A percentile compares a stretch with the other conserved stretches of the same genome.
phyloP scores from a whole-genome alignment of 2,113 vertebrate genomes.

The Cynopterus brachyotis region DNA sequence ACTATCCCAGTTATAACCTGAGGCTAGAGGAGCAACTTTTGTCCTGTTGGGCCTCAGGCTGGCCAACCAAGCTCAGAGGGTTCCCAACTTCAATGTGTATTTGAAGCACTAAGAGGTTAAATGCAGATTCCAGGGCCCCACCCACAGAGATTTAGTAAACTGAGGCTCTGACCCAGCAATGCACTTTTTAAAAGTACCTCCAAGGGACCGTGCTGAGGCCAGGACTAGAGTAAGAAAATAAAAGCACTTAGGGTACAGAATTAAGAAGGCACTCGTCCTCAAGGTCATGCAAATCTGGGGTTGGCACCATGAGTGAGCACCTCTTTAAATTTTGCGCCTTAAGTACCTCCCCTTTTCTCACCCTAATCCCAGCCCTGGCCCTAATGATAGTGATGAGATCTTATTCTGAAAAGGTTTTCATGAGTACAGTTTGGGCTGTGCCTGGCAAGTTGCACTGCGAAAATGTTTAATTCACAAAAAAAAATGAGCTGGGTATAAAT shows the following conservation, averaged over 20 bases:
- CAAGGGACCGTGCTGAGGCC: neutral
- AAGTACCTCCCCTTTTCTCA: neutral
- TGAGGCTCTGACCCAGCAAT: neutral
- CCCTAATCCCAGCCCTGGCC: neutral
- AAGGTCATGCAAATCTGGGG: neutral
- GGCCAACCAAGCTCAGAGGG: neutral
- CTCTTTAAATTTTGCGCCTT: neutral
- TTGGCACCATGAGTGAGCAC: neutral
- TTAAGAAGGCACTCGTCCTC: neutral
- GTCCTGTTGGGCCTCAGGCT: neutral
- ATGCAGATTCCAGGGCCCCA: neutral
- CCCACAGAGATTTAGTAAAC: neutral
- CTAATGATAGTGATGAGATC: neutral
- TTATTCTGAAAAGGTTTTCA: neutral
- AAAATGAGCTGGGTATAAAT: constrained; percentile 67
- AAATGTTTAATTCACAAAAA: constrained; percentile 67
- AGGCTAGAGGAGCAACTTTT: constrained; percentile 18
- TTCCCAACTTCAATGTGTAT: neutral
- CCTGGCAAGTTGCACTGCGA: neutral
- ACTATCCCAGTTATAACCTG: neutral
- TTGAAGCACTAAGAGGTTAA: neutral
- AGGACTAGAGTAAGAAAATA: neutral
- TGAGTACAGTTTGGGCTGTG: neutral
- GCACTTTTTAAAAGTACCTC: neutral
- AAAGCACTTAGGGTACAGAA: neutral